Conservation (phyloP, 1,140 invertebrate species). For the Xylocopa sonorina region DNA sequence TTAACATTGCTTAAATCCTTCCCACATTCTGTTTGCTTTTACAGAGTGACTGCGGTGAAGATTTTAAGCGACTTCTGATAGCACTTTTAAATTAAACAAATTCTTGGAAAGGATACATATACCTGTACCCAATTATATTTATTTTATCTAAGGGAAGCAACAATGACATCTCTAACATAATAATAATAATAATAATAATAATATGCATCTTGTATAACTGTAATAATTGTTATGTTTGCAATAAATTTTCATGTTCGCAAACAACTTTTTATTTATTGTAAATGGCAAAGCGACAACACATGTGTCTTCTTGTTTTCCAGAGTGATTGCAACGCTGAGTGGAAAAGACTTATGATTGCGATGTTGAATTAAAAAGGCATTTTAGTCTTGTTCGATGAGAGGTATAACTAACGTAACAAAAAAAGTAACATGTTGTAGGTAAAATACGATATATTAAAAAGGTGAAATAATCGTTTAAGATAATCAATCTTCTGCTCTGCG, state of each 20-base stretch:
- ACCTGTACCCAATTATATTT: constrained; percentile 55
- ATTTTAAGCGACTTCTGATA: constrained; percentile 83
- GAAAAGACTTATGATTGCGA: constrained; percentile 83
- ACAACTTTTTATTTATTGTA: constrained; percentile 23
- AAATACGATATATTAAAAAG: too few species aligned
- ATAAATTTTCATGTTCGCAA: constrained; percentile 48
- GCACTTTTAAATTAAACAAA: constrained; percentile 79
- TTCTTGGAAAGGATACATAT: constrained; percentile 47
- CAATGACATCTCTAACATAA: constrained; percentile 46
- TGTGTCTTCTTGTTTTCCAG: constrained; percentile 77
- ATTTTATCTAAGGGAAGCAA: constrained; percentile 47
- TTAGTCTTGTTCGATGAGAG: background rate
- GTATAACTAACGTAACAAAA: too few species aligned
- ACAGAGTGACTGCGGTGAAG: constrained; percentile 84
- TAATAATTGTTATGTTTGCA: constrained; percentile 47
- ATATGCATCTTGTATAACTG: constrained; percentile 44
- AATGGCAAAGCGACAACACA: constrained; percentile 34
- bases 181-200: constrained; percentile 49
- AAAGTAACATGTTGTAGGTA: background rate
- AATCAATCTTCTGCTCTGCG: too few species aligned
- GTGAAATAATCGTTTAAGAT: too few species aligned
- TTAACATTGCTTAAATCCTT: constrained; percentile 56
- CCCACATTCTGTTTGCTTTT: constrained; percentile 72
- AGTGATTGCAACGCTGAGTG: constrained; percentile 82
- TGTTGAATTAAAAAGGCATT: constrained; percentile 76